Conservation (phyloP, 1,140 invertebrate species). For the Mycetomoellerius zeteki region DNA sequence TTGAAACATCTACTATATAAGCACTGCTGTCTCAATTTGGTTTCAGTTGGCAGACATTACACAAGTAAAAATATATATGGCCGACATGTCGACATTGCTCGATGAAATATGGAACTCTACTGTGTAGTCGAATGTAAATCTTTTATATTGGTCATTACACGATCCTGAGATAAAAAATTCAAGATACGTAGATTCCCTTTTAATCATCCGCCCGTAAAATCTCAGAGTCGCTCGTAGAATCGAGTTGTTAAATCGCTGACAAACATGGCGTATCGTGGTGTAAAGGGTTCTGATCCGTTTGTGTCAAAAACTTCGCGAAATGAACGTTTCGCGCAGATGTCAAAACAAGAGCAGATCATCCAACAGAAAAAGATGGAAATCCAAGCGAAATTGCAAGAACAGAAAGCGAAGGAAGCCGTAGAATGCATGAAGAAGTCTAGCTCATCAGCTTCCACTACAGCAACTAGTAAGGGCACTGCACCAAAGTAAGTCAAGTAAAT, state of each 20-base stretch:
- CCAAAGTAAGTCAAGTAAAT: slow-evolving; percentile 82
- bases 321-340: slow-evolving; percentile 92
- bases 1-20: background rate
- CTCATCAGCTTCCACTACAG: slow-evolving; percentile 73
- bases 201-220: background rate
- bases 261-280: slow-evolving; percentile 86
- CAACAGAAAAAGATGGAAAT: slow-evolving; percentile 93
- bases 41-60: background rate
- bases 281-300: slow-evolving; percentile 87
- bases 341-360: slow-evolving; percentile 93
- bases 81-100: slow-evolving; percentile 9
- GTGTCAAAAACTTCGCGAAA: slow-evolving; percentile 88
- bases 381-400: slow-evolving; percentile 89
- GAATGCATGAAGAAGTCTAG: slow-evolving; percentile 86
- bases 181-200: background rate
- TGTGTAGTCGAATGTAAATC: background rate
- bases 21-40: background rate
- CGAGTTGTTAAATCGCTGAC: background rate
- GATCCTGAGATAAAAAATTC: background rate
- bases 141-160: background rate
- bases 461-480: slow-evolving; percentile 74
- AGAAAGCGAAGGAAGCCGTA: slow-evolving; percentile 88
- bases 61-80: slow-evolving; percentile 21
- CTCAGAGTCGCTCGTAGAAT: background rate
- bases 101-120: slow-evolving; percentile 12